Percentiles rank a stretch among this genome's conserved stretches.
Evolutionary conservation across 1,140 invertebrate species (phyloP).

Genomic region (Leptinotarsa texana): DNA sequence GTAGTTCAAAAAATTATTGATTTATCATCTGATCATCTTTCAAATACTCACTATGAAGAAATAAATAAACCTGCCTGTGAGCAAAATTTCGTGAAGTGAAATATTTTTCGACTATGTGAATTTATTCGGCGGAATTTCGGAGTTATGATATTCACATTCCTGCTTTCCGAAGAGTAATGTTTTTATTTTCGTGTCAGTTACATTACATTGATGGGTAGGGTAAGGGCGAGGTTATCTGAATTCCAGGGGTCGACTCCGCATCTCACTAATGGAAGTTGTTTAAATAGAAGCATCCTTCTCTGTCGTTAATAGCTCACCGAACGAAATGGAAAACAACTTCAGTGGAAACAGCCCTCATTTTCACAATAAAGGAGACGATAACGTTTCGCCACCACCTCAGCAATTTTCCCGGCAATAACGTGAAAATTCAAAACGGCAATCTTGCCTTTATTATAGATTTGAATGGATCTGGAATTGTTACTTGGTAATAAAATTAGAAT

Average conservation of each 20-base stretch:
- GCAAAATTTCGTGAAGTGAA: not conserved
- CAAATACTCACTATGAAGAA: no score
- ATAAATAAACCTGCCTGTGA: no score
- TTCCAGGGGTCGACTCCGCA: slow-evolving; percentile 32
- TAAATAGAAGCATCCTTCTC: slow-evolving; percentile 53
- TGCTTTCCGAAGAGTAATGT: slow-evolving; percentile 22
- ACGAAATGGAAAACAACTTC: slow-evolving; percentile 53
- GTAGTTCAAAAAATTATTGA: no score
- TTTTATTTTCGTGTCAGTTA: slow-evolving; percentile 34
- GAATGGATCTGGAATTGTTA: not conserved
- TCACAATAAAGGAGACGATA: slow-evolving; percentile 41
- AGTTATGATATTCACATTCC: slow-evolving; percentile 33
- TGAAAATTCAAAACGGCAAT: slow-evolving; percentile 21
- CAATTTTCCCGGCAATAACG: slow-evolving; percentile 11
- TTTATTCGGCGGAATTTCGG: slow-evolving; percentile 14
- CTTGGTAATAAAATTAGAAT: slow-evolving; percentile 11
- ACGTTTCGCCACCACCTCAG: slow-evolving; percentile 27
- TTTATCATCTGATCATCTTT: no score
- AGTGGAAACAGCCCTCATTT: slow-evolving; percentile 40
- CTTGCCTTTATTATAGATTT: slow-evolving; percentile 22
- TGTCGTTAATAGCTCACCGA: slow-evolving; percentile 51
- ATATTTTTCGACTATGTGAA: slow-evolving; percentile 3
- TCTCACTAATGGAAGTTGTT: slow-evolving; percentile 52
- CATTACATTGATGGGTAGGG: slow-evolving; percentile 25
- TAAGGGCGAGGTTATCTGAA: slow-evolving; percentile 36